Evolutionary conservation across 2,888 invertebrate genomes (phyloP), one percentile per base, ranked within the genome.

Genomic region (Ochlodes sylvanus): DNA sequence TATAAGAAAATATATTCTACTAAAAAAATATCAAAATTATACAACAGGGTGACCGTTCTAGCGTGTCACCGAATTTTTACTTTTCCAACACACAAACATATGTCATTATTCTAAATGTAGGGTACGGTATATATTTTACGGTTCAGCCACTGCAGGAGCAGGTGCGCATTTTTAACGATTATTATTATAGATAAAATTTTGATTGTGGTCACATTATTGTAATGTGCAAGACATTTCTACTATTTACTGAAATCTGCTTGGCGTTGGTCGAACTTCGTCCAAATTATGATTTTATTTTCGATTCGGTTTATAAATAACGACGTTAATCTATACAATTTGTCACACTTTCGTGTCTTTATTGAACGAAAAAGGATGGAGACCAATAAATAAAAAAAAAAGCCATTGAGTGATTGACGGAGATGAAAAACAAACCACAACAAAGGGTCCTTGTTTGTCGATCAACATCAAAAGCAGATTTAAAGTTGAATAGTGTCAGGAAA

Each of bases 401-500:
- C 34, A 61, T 67, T 55, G 66, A 61, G 55, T 44, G 61, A 61
- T 67, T 61, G 67, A 67, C 61, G 27, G 15, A 0, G 41, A 34
- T 55, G 54, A 62, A 67, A 67, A 67, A 67, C 67, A 67, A 67
- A 67, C 67, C 55, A 61, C 61, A 44, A 67, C 61, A 60, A 42
- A 42, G 42, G 54, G 42, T 60, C 67, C 61, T 67, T 67, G 55
- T 67, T 67, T 57, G 57, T 57, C 60, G 63, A 68, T 68, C 68
- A 68, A 62, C 63, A 68, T 68, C 56, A 63, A 68, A 68, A 34
- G 62, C 38, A 21, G 63, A 61, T 67, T 67, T 55, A 67, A 67
- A 44, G 44, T 61, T 67, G 55, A 63, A 68, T 68, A 68, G 63
- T 61, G 69, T 72, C 62, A 72, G 66, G 71, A 67, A 76, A 76